Conservation (phyloP, 2,113 vertebrate genomes). For the Muntiacus reevesi region DNA sequence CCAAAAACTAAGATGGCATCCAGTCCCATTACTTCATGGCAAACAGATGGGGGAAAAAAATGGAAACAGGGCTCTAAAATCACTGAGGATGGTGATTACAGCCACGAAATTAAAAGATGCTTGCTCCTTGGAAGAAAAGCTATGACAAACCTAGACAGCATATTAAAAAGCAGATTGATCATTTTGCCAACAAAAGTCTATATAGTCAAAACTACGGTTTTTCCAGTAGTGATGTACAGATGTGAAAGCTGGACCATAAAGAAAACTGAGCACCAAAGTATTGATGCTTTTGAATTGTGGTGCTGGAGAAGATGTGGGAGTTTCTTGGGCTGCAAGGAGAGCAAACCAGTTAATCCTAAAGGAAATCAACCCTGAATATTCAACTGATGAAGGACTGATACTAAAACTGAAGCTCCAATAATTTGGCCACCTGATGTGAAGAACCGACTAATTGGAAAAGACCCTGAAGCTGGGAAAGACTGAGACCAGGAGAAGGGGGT, state of each 20-base stretch:
- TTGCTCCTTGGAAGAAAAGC: not conserved
- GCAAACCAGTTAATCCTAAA: not conserved
- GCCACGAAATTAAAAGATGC: not conserved
- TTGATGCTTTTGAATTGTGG: not conserved
- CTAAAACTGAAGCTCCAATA: not conserved
- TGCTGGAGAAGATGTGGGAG: not conserved
- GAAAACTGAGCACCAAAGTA: not conserved
- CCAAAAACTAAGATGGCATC: not conserved
- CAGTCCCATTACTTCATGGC: not conserved
- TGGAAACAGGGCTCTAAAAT: not conserved
- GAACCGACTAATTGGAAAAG: not conserved
- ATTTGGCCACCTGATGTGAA: not conserved
- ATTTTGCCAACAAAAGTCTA: not conserved
- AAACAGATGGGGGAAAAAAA: not conserved
- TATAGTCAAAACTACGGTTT: not conserved
- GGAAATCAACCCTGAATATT: not conserved
- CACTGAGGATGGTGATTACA: not conserved
- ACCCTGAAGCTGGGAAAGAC: not conserved
- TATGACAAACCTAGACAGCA: not conserved
- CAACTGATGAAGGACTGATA: not conserved
- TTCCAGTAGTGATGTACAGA: not conserved
- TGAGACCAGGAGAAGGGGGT: not conserved
- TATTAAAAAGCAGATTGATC: not conserved
- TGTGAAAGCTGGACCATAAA: not conserved
- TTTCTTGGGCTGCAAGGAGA: not conserved